Conservation (phyloP, 1,140 invertebrate species). For the Pachypeltis micranthus region DNA sequence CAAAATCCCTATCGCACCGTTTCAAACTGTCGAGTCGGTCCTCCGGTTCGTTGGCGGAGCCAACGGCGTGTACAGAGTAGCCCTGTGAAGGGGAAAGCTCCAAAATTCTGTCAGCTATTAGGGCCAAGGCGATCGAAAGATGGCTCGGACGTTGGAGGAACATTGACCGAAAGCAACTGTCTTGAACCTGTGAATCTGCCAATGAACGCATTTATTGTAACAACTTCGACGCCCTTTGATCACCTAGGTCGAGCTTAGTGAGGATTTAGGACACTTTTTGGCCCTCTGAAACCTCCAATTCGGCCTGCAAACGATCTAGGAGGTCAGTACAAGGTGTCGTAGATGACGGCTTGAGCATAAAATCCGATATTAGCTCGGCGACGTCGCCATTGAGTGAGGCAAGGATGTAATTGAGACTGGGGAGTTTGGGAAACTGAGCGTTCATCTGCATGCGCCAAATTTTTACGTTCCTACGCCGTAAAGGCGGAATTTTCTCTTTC, state of each 20-base stretch:
- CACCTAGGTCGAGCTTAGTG: slow-evolving; percentile 27
- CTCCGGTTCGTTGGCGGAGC: too few species aligned
- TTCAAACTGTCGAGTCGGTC: too few species aligned
- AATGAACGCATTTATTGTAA: slow-evolving; percentile 24
- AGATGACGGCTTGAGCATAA: not conserved
- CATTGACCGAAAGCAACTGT: slow-evolving; percentile 21
- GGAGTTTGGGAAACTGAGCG: too few species aligned
- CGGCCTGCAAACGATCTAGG: not conserved
- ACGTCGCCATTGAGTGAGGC: not conserved
- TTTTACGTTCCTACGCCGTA: too few species aligned
- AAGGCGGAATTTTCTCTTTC: too few species aligned
- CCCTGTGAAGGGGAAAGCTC: too few species aligned
- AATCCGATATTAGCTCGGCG: not conserved
- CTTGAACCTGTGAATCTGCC: slow-evolving; percentile 11
- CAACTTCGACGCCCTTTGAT: slow-evolving; percentile 27
- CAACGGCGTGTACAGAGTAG: too few species aligned
- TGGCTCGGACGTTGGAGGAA: slow-evolving; percentile 22
- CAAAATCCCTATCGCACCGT: too few species aligned
- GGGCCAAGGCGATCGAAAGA: too few species aligned
- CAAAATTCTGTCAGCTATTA: too few species aligned
- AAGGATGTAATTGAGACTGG: too few species aligned
- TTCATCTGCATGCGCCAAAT: too few species aligned
- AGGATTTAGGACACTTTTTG: slow-evolving; percentile 24
- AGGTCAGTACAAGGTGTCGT: not conserved
- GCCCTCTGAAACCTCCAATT: not conserved